A percentile compares a stretch with the other conserved stretches of the same genome.
These are phyloP conservation scores for Cuniculus paca DNA, from an alignment of 2,797 vertebrate genomes.

Conservation along the genomic window DNA sequence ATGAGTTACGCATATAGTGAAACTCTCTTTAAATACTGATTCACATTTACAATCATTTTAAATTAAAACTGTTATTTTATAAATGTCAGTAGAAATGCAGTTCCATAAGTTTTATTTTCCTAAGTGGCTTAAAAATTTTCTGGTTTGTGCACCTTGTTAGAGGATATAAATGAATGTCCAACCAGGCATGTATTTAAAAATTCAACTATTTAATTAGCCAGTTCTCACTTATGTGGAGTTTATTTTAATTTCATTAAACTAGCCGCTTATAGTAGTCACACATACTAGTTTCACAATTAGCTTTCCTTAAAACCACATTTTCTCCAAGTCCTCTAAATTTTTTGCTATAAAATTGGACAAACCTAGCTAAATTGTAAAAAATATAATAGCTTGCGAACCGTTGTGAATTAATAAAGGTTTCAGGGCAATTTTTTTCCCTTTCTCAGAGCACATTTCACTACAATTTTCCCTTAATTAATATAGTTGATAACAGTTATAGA, in stretches of 20 bases:
- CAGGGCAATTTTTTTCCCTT: slow-evolving; percentile 49
- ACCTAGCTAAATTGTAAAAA: slow-evolving; percentile 55
- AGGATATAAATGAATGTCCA: slow-evolving; percentile 1
- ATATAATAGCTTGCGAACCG: slow-evolving; percentile 63
- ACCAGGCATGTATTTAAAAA: slow-evolving; percentile 51
- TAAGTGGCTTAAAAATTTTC: slow-evolving; percentile 52
- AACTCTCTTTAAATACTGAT: slow-evolving; percentile 54
- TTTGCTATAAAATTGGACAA: slow-evolving; percentile 74
- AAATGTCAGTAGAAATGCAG: slow-evolving; percentile 33
- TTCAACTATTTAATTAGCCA: slow-evolving; percentile 74
- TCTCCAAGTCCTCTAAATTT: slow-evolving; percentile 67
- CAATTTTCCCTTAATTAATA: slow-evolving; percentile 87
- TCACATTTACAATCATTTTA: slow-evolving; percentile 33
- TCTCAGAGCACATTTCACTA: slow-evolving; percentile 76
- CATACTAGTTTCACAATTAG: slow-evolving; percentile 56
- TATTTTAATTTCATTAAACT: slow-evolving; percentile 66
- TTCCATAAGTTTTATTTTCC: slow-evolving; percentile 50
- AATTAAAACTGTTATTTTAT: slow-evolving; percentile 49
- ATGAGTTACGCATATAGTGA: not conserved
- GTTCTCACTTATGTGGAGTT: slow-evolving; percentile 50
- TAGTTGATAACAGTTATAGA: slow-evolving; percentile 88
- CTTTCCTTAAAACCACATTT: slow-evolving; percentile 52
- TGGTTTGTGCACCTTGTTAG: slow-evolving; percentile 12
- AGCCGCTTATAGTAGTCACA: not conserved
- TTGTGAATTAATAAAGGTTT: slow-evolving; percentile 80